Evolutionary conservation across 2,797 vertebrate genomes (phyloP).

Genomic region (Poeciliopsis gracilis): DNA sequence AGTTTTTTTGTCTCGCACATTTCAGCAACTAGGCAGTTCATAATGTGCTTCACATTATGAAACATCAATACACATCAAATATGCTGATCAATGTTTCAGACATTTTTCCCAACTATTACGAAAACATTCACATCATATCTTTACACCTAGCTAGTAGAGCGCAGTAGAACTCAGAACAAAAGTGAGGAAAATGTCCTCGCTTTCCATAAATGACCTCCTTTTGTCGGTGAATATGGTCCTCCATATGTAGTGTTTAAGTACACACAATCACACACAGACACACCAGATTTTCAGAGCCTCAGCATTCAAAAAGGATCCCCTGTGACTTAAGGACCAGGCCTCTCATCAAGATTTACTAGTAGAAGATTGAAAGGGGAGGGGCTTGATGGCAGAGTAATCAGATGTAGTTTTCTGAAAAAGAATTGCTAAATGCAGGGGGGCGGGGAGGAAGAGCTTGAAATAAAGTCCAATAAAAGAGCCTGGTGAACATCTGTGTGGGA

Average conservation of each 20-base stretch:
- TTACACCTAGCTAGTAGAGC: not conserved
- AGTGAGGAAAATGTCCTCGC: not conserved
- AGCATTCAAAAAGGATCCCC: constrained; percentile 36
- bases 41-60: no score
- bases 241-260: not conserved
- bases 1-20: no score
- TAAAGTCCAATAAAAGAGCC: constrained; percentile 81
- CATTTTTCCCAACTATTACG: not conserved
- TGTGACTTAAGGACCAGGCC: constrained; percentile 24
- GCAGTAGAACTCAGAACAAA: not conserved
- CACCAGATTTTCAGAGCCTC: not conserved
- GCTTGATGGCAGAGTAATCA: constrained; percentile 7
- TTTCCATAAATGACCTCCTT: not conserved
- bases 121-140: not conserved
- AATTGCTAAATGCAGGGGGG: constrained; percentile 22
- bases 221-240: not conserved
- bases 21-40: no score
- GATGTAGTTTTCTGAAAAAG: constrained; percentile 35
- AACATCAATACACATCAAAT: no score
- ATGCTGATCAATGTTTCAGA: not conserved
- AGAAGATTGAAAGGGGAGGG: constrained; percentile 36
- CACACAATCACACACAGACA: not conserved
- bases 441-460: constrained; percentile 57
- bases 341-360: constrained; percentile 46
- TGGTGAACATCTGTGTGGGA: constrained; percentile 83